Base-by-base conservation (phyloP, 2,888 invertebrate genomes). In the Papilio demoleus region DNA sequence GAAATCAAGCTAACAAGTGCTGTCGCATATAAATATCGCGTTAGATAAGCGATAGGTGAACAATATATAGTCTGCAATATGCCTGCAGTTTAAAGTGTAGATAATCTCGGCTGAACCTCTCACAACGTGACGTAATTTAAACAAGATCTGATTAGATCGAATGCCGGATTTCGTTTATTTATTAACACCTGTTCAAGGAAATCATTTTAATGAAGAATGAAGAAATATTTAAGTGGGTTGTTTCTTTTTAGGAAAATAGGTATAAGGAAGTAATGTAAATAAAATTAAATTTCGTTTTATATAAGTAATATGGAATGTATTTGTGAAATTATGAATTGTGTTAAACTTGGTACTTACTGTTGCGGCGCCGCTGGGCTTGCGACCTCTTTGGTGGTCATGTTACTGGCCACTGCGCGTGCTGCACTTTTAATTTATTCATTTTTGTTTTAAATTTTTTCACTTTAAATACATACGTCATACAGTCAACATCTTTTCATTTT, bases 71-170 rank as follows among this genome's bases (percentile, higher is more conserved):
- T 79, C 77, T 47, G 79, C 80, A 87, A 86, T 88, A 84, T 87
- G 85, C 86, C 85, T 80, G 84, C 81, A 83, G 81, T 86, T 85
- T 84, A 85, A 85, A 82, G 82, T 71, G 60, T 64, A 79, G 87
- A 88, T 88, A 88, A 82, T 77, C 75, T 73, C 70, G 59, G 71
- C 64, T 74, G 76, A n/a, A 8, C 6, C 50, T 27, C 71, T 72
- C 27, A 81, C 80, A 83, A 81, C 81, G 81, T 83, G 82, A 86
- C 79, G 81, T 82, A 85, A 84, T 88, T 88, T 88, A 88, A 89
- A 91, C 89, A 90, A 82, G 88, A 88, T 86, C 82, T 77, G 90
- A 91, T 90, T 88, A 89, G 86, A 89, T 87, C 80, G 79, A 77
- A 81, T 80, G 65, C 70, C 75, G 79, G 86, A 87, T 88, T 85